Base-by-base conservation (phyloP, 2,113 vertebrate genomes). In the Cavia aperea region DNA sequence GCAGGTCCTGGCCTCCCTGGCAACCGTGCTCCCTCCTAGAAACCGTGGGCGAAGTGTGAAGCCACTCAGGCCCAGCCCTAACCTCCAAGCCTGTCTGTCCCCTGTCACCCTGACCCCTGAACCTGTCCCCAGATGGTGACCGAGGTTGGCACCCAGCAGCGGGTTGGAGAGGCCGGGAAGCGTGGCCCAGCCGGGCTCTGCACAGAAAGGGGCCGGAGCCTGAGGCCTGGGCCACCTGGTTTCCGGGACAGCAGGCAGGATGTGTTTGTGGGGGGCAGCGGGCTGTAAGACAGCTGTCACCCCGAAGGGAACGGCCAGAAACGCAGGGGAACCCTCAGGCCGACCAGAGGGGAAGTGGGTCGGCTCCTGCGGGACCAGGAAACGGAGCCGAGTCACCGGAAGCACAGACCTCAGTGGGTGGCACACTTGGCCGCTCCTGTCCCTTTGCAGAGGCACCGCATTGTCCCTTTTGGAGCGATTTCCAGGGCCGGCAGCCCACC, bases 281-380 rank as follows among this genome's bases (percentile, higher is more conserved):
- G 84, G 26, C 56, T 31, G 54, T 5, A 46, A 60, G 63, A 2
- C 10, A 60, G 21, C 18, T 11, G 58, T 68, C 7, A 43, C 49
- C 75, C 94, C 87, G 54, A n/a, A 72, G 68, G 81, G 85, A 75
- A 6, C 39, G 10, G 75, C 92, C 62, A 86, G 92, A 95, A 88
- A 39, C 19, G 11, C 46, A 49, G 60, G 58, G 86, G 86, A 86
- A 94, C 54, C 46, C 7, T 43, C 39, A 26, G 49, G 26, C 7
- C 5, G 3, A 75, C 60, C 43, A 5, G 4, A 18, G 72, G 46
- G 51, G 89, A 72, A 62, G 84, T 62, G 3, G 29, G 39, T 62
- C 5, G 29, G 39, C 60, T 62, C 49, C 77, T 10, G 49, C 31
- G 4, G 77, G 26, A 31, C 46, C 75, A 51, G 75, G 77, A 56